phyloP scores from a whole-genome alignment of 1,140 invertebrate genomes.

The Paraescarpia echinospica region DNA sequence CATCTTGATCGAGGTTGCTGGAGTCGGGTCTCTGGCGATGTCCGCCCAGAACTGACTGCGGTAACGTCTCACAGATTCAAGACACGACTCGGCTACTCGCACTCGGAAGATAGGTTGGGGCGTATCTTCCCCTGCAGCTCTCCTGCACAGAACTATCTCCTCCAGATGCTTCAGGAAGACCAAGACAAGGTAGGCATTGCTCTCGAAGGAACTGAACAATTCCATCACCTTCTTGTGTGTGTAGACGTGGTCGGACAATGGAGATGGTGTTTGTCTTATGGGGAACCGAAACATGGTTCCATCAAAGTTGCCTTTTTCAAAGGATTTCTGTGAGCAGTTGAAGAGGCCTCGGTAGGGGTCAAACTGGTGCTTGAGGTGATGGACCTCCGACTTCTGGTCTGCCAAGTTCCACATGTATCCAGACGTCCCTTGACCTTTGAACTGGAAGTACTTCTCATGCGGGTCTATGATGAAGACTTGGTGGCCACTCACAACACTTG shows the following conservation, averaged over 20 bases:
- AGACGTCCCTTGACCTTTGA: conserved; percentile 19
- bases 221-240: conserved; percentile 27
- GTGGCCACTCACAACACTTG: conserved; percentile 43
- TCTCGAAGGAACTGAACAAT: conserved; percentile 24
- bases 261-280: conserved; percentile 21
- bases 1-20: background rate
- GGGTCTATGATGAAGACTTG: conserved; percentile 44
- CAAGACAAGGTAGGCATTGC: conserved; percentile 27
- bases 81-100: conserved; percentile 14
- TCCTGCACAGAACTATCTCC: conserved; percentile 25
- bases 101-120: conserved; percentile 20
- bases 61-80: conserved; percentile 21
- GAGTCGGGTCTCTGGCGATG: background rate
- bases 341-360: background rate
- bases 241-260: conserved; percentile 20
- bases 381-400: background rate
- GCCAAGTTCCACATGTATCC: conserved; percentile 30
- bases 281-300: conserved; percentile 34
- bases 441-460: conserved; percentile 31
- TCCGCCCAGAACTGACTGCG: background rate
- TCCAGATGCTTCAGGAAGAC: conserved; percentile 32
- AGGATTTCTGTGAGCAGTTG: conserved; percentile 3
- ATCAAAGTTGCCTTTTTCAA: conserved; percentile 7
- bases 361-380: conserved; percentile 1
- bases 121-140: conserved; percentile 15